Base-by-base conservation (phyloP, 23 tunicate genomes). In the Trididemnum clinides region DNA sequence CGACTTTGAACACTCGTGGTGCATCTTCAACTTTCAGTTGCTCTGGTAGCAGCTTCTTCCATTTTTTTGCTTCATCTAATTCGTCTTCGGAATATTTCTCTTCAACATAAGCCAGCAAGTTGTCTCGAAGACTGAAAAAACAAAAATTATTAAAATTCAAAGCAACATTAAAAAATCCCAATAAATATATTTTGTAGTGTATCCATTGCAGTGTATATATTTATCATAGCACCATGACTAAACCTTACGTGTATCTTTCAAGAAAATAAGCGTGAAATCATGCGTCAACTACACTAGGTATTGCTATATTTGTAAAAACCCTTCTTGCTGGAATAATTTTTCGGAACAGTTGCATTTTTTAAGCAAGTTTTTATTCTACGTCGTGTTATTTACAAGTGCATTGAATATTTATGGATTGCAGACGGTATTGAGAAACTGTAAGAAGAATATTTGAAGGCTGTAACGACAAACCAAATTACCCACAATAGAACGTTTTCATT, bases 121-220 rank as follows among this genome's bases (percentile, higher is more conserved):
- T 78, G 18, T 78, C 83, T 51, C 66, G 36, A 2, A 78, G 28
- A 34, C 83, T 78, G 65, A 1, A 28, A 78, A 54, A 12, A n/a
- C 37, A 7, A n/a, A 70, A 70, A 18, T 70, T 10, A 70, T n/a
- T n/a, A 22, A 6, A 63, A 12, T 70, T 18, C 54, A 44, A n/a
- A 10, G 26, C 28, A 25, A 63, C 12, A 10, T 70, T 70, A 30
- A 28, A 70, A 7, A 7, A 31, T 30, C 7, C 18, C 39, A 70
- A 4, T 10, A 10, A 70, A 70, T 70, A 27, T 70, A 15, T 70
- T 7, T 28, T 30, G 36, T n/a, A 19, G 7, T 19, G 71, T 63
- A n/a, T 6, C 23, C 23, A 12, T 6, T n/a, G 71, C 28, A 15
- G 19, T 12, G 7, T 7, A 63, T 19, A 63, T 6, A n/a, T 63